Percentiles rank a stretch among this genome's conserved stretches.
These are phyloP conservation scores for Hylaea fasciaria DNA, from an alignment of 2,888 invertebrate species.

Conservation along the genomic window DNA sequence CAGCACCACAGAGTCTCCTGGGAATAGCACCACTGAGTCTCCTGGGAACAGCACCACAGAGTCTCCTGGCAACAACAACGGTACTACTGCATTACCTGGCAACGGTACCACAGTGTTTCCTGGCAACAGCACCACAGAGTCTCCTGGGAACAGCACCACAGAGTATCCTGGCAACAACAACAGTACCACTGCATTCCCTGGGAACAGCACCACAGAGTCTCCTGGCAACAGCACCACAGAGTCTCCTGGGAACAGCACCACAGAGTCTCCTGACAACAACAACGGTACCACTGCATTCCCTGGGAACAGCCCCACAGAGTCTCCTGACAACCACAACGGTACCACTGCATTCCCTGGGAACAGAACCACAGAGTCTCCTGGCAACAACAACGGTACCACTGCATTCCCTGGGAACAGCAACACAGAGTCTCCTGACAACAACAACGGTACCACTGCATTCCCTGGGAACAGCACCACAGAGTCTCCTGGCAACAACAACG, in stretches of 20 bases:
- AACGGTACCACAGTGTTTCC: neutral
- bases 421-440: neutral
- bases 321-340: neutral
- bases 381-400: neutral
- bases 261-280: neutral
- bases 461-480: neutral
- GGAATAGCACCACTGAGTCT: neutral
- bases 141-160: slow-evolving; percentile 1
- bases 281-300: neutral
- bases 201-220: neutral
- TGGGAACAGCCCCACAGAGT: neutral
- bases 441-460: slow-evolving; percentile 4
- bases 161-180: neutral
- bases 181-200: neutral
- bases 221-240: neutral
- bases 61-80: neutral
- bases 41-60: neutral
- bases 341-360: slow-evolving; percentile 1
- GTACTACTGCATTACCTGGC: slow-evolving; percentile 4
- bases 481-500: neutral
- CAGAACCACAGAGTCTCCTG: slow-evolving; percentile 1
- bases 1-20: neutral
- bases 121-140: neutral
- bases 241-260: neutral
- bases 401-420: neutral